These are phyloP conservation scores for Corythornis cristatus DNA, from an alignment of 2,113 vertebrate species.

Conservation along the genomic window DNA sequence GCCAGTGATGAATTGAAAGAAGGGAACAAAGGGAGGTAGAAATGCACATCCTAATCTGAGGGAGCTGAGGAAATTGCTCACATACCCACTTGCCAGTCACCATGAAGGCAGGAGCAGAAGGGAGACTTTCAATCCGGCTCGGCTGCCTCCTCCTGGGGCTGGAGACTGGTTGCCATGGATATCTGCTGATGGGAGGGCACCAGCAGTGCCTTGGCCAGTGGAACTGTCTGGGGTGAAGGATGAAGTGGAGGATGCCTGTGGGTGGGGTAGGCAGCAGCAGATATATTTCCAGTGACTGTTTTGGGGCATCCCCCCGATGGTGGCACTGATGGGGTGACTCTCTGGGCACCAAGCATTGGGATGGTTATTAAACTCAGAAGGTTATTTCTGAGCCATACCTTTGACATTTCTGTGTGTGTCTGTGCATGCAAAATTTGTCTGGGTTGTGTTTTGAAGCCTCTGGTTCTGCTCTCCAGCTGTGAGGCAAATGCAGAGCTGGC, in stretches of 20 bases:
- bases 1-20: not conserved
- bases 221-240: conserved; percentile 81
- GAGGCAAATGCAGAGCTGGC: not conserved
- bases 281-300: conserved; percentile 53
- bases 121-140: conserved; percentile 85
- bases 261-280: conserved; percentile 74
- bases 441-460: not conserved
- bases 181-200: conserved; percentile 91
- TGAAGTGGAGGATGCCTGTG: conserved; percentile 69
- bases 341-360: not conserved
- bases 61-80: conserved; percentile 55
- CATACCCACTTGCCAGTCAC: conserved; percentile 74
- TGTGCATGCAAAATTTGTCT: not conserved
- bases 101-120: conserved; percentile 86
- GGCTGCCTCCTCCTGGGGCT: conserved; percentile 88
- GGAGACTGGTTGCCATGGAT: conserved; percentile 96
- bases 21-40: conserved; percentile 62
- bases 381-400: not conserved
- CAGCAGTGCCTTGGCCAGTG: conserved; percentile 63
- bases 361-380: conserved; percentile 11
- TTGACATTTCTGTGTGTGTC: not conserved
- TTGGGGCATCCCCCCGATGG: not conserved
- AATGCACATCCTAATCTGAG: conserved; percentile 71
- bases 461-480: not conserved
- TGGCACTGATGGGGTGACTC: not conserved